Conservation (phyloP, 2,113 vertebrate genomes). For the Megalops atlanticus region DNA sequence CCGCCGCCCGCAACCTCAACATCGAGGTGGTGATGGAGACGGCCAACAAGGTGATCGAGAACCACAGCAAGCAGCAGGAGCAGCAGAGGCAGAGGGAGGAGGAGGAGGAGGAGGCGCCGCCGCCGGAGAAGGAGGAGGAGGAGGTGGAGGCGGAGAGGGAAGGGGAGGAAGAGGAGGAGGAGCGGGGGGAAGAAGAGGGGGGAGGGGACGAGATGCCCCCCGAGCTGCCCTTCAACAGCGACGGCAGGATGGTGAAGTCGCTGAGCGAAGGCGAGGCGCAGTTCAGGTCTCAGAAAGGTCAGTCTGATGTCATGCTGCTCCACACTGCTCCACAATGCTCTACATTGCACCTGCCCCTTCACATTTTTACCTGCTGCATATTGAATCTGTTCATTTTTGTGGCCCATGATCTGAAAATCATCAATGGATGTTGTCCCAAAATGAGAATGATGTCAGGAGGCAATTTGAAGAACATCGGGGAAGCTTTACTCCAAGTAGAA, state of each 20-base stretch:
- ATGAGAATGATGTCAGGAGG: too few species aligned
- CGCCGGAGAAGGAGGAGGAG: constrained; percentile 21
- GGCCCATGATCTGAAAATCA: too few species aligned
- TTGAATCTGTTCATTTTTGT: too few species aligned
- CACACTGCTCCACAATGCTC: too few species aligned
- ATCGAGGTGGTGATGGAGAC: constrained; percentile 96
- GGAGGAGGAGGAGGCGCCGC: constrained; percentile 56
- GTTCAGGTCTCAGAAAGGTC: constrained; percentile 74
- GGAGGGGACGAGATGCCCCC: constrained; percentile 49
- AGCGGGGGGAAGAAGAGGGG: constrained; percentile 22
- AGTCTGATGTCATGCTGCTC: constrained; percentile 32
- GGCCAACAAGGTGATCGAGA: constrained; percentile 88
- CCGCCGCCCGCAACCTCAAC: constrained; percentile 92
- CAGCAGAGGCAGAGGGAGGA: constrained; percentile 67
- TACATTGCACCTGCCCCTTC: neutral
- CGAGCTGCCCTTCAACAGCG: constrained; percentile 62
- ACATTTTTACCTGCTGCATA: too few species aligned
- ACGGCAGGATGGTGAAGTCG: constrained; percentile 88
- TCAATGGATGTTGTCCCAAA: too few species aligned
- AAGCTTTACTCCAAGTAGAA: too few species aligned
- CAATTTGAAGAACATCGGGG: too few species aligned
- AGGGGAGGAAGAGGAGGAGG: constrained; percentile 47
- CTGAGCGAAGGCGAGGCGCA: constrained; percentile 90
- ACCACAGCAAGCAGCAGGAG: constrained; percentile 91
- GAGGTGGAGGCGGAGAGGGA: constrained; percentile 41